phyloP scores from a whole-genome alignment of 2,113 vertebrate genomes.

The Brachypteracias leptosomus region DNA sequence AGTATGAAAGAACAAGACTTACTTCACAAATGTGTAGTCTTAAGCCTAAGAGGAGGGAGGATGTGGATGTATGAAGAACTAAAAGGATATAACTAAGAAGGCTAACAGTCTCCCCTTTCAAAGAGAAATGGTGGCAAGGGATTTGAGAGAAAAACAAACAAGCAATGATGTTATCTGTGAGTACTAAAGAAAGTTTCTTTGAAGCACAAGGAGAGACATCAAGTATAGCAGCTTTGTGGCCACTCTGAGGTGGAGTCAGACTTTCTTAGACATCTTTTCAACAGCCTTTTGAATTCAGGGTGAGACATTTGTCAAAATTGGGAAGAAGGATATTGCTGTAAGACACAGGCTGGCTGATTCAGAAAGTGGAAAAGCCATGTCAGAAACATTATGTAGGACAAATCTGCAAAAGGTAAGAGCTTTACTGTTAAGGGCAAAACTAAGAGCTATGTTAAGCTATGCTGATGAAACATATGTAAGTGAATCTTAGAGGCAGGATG shows the following conservation, averaged over 20 bases:
- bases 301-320: fast-evolving
- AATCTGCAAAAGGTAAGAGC: not conserved
- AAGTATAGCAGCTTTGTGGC: not conserved
- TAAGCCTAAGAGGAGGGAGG: not conserved
- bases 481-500: not conserved
- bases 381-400: not conserved
- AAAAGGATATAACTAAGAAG: not conserved
- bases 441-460: fast-evolving
- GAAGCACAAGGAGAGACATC: not conserved
- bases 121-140: not conserved
- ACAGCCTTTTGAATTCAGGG: not conserved
- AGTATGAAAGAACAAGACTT: not conserved
- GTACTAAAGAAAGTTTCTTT: not conserved
- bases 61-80: not conserved
- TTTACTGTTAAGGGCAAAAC: not conserved
- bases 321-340: not conserved
- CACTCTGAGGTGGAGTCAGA: not conserved
- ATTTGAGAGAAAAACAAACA: not conserved
- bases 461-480: not conserved
- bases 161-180: not conserved
- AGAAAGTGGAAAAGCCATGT: not conserved
- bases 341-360: not conserved
- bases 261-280: not conserved
- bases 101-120: not conserved
- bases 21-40: not conserved